A percentile compares a stretch with the other conserved stretches of the same genome.
Evolutionary conservation across 2,113 vertebrate species (phyloP).

Genomic region (Marcusenius ussheri): DNA sequence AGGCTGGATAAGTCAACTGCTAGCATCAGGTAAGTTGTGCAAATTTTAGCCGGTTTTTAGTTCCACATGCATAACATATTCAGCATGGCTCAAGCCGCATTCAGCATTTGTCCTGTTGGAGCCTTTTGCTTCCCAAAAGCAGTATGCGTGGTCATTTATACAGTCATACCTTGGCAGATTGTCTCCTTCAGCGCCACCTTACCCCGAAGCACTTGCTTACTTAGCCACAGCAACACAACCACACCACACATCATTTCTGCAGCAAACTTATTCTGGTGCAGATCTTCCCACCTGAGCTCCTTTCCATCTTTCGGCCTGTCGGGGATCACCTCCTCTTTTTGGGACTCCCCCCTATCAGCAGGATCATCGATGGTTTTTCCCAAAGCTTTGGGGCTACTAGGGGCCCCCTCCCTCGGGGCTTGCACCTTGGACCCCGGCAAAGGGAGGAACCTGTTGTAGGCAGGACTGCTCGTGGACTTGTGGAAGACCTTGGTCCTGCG

Average conservation of each 20-base stretch:
- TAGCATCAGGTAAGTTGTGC: neutral
- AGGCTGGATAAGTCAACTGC: neutral
- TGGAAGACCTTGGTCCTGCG: conserved; percentile 56
- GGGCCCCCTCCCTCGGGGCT: neutral
- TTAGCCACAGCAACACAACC: conserved; percentile 11
- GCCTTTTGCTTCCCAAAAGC: neutral
- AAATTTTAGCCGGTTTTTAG: neutral
- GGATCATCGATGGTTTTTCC: neutral
- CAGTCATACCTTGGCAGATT: neutral
- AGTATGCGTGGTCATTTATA: neutral
- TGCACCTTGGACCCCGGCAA: conserved; percentile 24
- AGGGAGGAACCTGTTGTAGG: conserved; percentile 26
- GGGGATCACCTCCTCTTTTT: neutral
- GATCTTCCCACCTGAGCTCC: conserved; percentile 13
- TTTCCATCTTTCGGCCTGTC: neutral
- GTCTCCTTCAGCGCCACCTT: neutral
- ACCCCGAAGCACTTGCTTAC: neutral
- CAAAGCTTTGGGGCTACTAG: neutral
- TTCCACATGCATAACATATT: neutral
- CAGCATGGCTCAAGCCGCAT: neutral
- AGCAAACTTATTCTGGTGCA: neutral
- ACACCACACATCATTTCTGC: neutral
- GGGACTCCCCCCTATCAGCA: neutral
- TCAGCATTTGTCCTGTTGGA: neutral
- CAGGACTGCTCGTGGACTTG: conserved; percentile 29